phyloP scores from a whole-genome alignment of 1,140 invertebrate genomes.

The Drosophila murphyi region DNA sequence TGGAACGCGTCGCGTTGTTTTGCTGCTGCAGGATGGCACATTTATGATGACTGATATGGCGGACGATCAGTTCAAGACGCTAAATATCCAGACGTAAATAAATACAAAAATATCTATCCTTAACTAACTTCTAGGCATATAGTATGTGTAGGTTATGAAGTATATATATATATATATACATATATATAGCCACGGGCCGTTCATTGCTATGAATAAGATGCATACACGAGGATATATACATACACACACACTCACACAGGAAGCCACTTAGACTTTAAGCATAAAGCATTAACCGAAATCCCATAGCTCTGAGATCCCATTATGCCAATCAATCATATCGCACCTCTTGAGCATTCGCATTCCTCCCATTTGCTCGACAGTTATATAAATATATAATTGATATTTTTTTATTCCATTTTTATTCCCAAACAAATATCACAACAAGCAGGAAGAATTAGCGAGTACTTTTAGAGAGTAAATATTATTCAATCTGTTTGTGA shows the following conservation, averaged over 20 bases:
- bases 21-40: conserved; percentile 91
- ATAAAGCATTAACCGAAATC: conserved; percentile 26
- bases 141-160: conserved; percentile 42
- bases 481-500: conserved; percentile 9
- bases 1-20: conserved; percentile 91
- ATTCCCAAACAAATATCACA: too few relatives aligned
- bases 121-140: conserved; percentile 33
- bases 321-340: conserved; percentile 55
- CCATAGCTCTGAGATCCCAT: conserved; percentile 27
- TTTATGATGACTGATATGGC: conserved; percentile 94
- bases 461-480: conserved; percentile 21
- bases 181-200: conserved; percentile 31
- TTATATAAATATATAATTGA: conserved; percentile 9
- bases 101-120: conserved; percentile 32
- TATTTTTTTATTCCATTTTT: conserved; percentile 17
- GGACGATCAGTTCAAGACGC: conserved; percentile 91
- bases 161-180: too few relatives aligned
- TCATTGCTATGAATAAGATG: conserved; percentile 19
- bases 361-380: conserved; percentile 24
- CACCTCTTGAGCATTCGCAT: conserved; percentile 34
- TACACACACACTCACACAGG: neutral
- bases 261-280: conserved; percentile 33
- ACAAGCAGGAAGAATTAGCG: neutral
- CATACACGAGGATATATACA: conserved; percentile 3
- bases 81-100: conserved; percentile 85